A percentile compares a stretch with the other conserved stretches of the same genome.
Evolutionary conservation across 2,113 vertebrate species (phyloP).

Genomic region (Microcebus tavaratra): DNA sequence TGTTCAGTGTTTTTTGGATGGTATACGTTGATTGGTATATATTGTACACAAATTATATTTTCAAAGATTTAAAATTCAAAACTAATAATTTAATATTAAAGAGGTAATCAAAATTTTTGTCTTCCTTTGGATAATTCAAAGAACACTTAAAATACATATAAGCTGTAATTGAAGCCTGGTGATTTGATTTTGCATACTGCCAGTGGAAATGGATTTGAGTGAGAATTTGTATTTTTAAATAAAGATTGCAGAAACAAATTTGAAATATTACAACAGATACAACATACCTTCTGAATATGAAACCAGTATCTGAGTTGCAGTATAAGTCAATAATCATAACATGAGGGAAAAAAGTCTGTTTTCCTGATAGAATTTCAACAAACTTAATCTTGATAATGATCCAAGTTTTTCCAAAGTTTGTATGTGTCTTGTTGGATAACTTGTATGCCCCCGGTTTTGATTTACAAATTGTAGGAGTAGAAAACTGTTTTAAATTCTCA

Average conservation of each 20-base stretch:
- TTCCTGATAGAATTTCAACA: slow-evolving; percentile 20
- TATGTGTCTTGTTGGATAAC: not conserved
- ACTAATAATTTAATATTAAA: not conserved
- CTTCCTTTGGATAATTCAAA: slow-evolving; percentile 30
- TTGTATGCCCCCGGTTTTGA: slow-evolving; percentile 19
- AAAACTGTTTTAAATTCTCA: not conserved
- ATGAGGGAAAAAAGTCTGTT: not conserved
- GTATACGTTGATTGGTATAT: not conserved
- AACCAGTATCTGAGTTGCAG: not conserved
- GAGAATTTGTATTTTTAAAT: not conserved
- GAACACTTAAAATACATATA: not conserved
- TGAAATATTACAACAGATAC: not conserved
- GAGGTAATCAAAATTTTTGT: not conserved
- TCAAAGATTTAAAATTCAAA: slow-evolving; percentile 18
- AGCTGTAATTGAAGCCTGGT: not conserved
- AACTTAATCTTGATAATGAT: not conserved
- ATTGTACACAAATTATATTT: not conserved
- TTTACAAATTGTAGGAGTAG: not conserved
- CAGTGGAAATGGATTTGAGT: not conserved
- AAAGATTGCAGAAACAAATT: not conserved
- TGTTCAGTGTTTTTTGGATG: not conserved
- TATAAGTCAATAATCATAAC: not conserved
- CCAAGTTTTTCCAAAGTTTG: not conserved
- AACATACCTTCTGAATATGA: slow-evolving; percentile 1
- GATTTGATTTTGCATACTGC: not conserved